Evolutionary conservation across 2,113 vertebrate species (phyloP), one percentile per base, ranked within the genome.

Genomic region (Sylvilagus bachmani): DNA sequence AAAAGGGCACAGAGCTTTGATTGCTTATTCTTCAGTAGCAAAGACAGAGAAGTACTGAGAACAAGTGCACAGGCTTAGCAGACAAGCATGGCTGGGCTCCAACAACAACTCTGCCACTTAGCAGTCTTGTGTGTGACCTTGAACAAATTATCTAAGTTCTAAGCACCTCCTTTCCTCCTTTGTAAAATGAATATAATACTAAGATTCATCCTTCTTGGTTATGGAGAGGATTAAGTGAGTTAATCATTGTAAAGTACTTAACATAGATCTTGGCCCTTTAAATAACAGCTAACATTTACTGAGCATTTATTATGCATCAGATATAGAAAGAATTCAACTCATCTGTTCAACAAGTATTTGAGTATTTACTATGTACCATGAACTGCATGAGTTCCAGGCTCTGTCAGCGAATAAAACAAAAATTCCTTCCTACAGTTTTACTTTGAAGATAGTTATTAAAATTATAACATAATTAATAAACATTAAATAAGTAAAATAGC

Each of bases 141-240:
- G 51, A 62, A 25, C 36, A 84, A 69, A 61, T 77, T 62, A 49
- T n/a, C n/a, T 29, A 74, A 44, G 70, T 90, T 75, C 29, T 38
- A 27, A 85, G 19, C 29, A 78, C n/a, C 77, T 85, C 16, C 27
- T 96, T 66, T 77, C 51, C 62, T 81, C 55, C 81, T 66, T 58
- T 78, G 11, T 93, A 89, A 97, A 97, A 93, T 67, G 66, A 29
- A 93, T 69, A 44, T 14, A 51, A 89, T 12, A 87, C n/a, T 22
- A 44, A 49, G 61, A 92, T 14, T 67, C 53, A 17, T 38, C 33
- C 38, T 78, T 81, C 19, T 31, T 51, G 5, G 27, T 38, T 71
- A 5, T 31, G 61, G 33, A 44, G 66, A 90, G 67, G 89, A 86
- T 69, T 58, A 25, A 71, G 11, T 51, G 70, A 69, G 27, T 38